Evolutionary conservation across 2,888 invertebrate species (phyloP).

Genomic region (Campoplex nolae): DNA sequence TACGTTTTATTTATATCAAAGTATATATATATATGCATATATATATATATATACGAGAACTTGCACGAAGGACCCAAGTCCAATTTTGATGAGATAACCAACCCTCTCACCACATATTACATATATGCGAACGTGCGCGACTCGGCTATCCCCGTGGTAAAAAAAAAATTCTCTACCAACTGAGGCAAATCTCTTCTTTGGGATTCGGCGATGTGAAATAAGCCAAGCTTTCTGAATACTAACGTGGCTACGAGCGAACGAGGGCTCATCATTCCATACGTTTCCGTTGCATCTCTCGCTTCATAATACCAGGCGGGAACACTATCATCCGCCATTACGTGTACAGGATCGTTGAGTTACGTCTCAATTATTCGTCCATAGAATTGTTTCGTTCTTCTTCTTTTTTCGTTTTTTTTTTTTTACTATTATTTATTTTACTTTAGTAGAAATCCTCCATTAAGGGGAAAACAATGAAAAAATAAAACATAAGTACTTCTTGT

Average conservation of each 20-base stretch:
- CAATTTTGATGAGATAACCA: conserved; percentile 83
- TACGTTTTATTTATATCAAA: conserved; percentile 22
- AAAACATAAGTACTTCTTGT: not conserved
- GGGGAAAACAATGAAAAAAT: not conserved
- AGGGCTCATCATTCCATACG: conserved; percentile 72
- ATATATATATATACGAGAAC: conserved; percentile 7
- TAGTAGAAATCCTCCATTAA: not conserved
- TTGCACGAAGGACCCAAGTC: conserved; percentile 74
- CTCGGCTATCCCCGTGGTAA: conserved; percentile 73
- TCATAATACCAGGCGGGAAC: conserved; percentile 60
- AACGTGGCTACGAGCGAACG: conserved; percentile 78
- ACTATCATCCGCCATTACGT: conserved; percentile 60
- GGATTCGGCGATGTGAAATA: conserved; percentile 83
- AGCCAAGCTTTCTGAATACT: conserved; percentile 83
- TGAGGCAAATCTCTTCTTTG: conserved; percentile 84
- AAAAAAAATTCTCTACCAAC: conserved; percentile 75
- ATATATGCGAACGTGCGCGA: conserved; percentile 72
- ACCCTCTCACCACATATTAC: conserved; percentile 81
- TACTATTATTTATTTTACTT: conserved; percentile 37
- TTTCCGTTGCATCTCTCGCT: conserved; percentile 70
- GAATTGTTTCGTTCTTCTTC: conserved; percentile 26
- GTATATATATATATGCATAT: conserved; percentile 44
- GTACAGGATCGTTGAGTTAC: conserved; percentile 60
- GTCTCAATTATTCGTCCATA: conserved; percentile 62
- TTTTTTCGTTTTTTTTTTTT: conserved; percentile 24